These are phyloP conservation scores for Hylyphantes graminicola DNA, from an alignment of 1,140 invertebrate genomes.

Conservation along the genomic window DNA sequence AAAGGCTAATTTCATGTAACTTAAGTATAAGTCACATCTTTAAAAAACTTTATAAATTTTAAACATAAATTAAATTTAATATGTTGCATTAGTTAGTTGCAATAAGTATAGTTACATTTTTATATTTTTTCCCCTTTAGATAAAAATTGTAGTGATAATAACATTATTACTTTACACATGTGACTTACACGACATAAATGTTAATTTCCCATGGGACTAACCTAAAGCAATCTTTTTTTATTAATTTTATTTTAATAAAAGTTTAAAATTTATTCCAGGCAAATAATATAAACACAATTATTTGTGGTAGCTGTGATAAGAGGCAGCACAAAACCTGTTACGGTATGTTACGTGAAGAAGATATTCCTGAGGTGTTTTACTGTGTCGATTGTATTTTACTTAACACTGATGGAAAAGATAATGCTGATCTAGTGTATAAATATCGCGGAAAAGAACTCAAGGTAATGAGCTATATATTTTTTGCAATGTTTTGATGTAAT, in stretches of 20 bases:
- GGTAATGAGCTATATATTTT: not conserved
- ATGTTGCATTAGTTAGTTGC: too few species aligned
- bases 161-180: too few species aligned
- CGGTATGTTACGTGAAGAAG: not conserved
- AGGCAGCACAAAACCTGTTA: slow-evolving; percentile 28
- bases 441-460: not conserved
- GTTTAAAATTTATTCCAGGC: slow-evolving; percentile 17
- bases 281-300: not conserved
- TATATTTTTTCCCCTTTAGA: too few species aligned
- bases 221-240: not conserved
- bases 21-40: too few species aligned
- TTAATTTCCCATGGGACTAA: too few species aligned
- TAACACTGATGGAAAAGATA: not conserved
- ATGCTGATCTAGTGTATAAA: not conserved
- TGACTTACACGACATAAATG: too few species aligned
- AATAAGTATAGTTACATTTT: too few species aligned
- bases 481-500: too few species aligned
- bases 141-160: too few species aligned
- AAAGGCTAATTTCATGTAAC: too few species aligned
- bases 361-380: not conserved
- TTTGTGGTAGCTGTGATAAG: not conserved
- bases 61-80: too few species aligned
- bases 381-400: not conserved
- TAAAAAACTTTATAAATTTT: too few species aligned
- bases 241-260: not conserved